phyloP scores from a whole-genome alignment of 2,797 vertebrate species.

The Hyperoplus immaculatus region DNA sequence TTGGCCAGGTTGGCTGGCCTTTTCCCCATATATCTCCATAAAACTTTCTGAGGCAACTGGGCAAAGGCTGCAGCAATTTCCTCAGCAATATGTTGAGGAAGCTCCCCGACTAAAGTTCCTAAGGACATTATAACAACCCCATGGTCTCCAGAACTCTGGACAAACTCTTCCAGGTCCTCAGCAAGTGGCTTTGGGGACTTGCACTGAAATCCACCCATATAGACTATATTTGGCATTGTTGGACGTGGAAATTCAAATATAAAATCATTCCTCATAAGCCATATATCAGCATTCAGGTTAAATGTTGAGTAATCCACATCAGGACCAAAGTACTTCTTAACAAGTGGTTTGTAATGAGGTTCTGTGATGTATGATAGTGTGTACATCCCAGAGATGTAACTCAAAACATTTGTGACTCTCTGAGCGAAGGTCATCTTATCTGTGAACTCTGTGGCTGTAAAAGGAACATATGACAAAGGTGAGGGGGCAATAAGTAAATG shows the following conservation, averaged over 20 bases:
- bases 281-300: slow-evolving; percentile 83
- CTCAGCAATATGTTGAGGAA: slow-evolving; percentile 73
- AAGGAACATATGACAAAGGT: slow-evolving; percentile 74
- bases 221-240: slow-evolving; percentile 86
- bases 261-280: slow-evolving; percentile 87
- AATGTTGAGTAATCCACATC: slow-evolving; percentile 76
- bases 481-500: slow-evolving; percentile 75
- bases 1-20: slow-evolving; percentile 78
- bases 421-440: slow-evolving; percentile 77
- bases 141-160: slow-evolving; percentile 83
- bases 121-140: slow-evolving; percentile 86
- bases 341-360: slow-evolving; percentile 62
- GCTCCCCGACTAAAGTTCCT: slow-evolving; percentile 74
- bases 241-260: slow-evolving; percentile 86
- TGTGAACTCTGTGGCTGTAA: slow-evolving; percentile 61
- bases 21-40: slow-evolving; percentile 80
- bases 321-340: slow-evolving; percentile 74
- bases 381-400: slow-evolving; percentile 41
- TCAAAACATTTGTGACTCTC: slow-evolving; percentile 67
- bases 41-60: slow-evolving; percentile 82
- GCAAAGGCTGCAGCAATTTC: slow-evolving; percentile 83
- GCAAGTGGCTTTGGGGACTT: slow-evolving; percentile 78
- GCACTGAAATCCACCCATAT: slow-evolving; percentile 87
- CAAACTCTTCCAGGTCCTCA: slow-evolving; percentile 79
- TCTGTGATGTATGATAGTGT: slow-evolving; percentile 44